phyloP scores from a whole-genome alignment of 2,113 vertebrate species.

The Rhadina sibilatrix region DNA sequence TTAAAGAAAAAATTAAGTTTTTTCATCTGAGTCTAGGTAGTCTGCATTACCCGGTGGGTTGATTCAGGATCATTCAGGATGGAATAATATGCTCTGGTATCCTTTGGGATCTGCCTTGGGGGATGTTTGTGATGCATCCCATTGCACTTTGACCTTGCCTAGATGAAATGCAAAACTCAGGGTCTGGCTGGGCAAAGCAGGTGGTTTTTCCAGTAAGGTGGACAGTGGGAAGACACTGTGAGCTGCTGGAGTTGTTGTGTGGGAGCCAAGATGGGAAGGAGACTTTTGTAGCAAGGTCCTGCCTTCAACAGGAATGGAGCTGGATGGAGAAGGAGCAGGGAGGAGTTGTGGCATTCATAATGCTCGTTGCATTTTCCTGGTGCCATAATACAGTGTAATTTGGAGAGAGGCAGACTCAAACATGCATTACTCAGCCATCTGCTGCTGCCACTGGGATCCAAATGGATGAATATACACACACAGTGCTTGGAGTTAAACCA shows the following conservation, averaged over 20 bases:
- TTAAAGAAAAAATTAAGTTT: neutral
- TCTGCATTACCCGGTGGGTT: neutral
- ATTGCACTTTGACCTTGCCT: neutral
- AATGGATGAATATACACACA: fast-evolving
- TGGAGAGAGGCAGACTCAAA: neutral
- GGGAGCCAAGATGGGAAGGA: neutral
- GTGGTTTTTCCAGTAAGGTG: neutral
- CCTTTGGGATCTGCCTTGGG: neutral
- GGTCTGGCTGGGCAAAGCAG: neutral
- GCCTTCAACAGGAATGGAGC: neutral
- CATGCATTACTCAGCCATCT: constrained; percentile 25
- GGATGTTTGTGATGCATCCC: neutral
- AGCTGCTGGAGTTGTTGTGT: neutral
- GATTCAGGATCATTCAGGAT: neutral
- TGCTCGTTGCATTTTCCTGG: neutral
- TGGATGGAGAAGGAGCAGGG: neutral
- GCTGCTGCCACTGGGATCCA: neutral
- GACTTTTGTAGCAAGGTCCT: neutral
- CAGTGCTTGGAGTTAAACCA: neutral
- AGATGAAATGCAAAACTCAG: fast-evolving
- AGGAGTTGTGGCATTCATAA: fast-evolving
- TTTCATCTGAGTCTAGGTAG: neutral
- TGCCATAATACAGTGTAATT: neutral
- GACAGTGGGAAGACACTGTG: neutral
- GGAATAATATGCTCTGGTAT: neutral